Conservation (phyloP, 2,797 vertebrate species). For the Labroides dimidiatus region DNA sequence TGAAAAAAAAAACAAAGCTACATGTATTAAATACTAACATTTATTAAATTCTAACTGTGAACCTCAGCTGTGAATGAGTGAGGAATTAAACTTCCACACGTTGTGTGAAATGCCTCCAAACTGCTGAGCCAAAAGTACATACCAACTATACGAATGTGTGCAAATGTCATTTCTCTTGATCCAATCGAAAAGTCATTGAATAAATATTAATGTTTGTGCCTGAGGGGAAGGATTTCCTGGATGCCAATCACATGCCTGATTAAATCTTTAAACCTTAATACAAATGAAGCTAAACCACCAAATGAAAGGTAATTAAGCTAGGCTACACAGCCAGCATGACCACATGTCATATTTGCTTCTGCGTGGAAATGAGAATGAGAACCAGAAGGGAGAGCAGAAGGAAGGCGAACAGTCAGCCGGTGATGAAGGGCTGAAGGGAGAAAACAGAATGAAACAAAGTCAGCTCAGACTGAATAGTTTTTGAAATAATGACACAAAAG, state of each 20-base stretch:
- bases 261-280: not conserved
- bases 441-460: constrained; percentile 21
- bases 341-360: constrained; percentile 3
- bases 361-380: constrained; percentile 1
- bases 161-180: too few species aligned
- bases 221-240: too few species aligned
- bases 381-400: constrained; percentile 25
- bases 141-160: too few species aligned
- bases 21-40: not conserved
- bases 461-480: not conserved
- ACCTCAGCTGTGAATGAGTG: too few species aligned
- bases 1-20: not conserved
- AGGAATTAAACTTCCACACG: too few species aligned
- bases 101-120: too few species aligned
- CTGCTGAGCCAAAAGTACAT: too few species aligned
- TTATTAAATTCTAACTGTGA: too few species aligned
- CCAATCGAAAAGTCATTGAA: too few species aligned
- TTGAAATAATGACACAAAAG: not conserved
- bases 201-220: too few species aligned
- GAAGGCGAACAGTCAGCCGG: not conserved
- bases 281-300: not conserved
- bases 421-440: constrained; percentile 11
- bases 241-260: not conserved
- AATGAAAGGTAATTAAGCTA: not conserved
- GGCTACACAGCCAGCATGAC: not conserved